Conservation (phyloP, 2,888 invertebrate genomes). For the Trissolcus brochymenae region DNA sequence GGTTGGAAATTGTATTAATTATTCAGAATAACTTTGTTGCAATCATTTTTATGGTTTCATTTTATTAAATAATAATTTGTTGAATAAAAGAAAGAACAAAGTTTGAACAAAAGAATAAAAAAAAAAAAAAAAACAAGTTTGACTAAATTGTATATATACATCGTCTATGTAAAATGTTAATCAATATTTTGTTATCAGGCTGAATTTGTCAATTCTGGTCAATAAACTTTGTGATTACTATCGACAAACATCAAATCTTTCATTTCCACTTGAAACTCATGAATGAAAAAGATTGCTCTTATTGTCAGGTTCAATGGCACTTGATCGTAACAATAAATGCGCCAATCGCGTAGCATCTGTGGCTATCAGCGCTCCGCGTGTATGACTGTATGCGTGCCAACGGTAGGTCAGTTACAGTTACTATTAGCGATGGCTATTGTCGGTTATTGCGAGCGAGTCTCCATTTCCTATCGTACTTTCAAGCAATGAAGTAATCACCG, state of each 20-base stretch:
- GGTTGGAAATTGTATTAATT: too few species aligned
- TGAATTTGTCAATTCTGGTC: too few species aligned
- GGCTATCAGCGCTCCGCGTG: constrained; percentile 37
- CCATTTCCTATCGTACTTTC: constrained; percentile 49
- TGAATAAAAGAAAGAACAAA: too few species aligned
- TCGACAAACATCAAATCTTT: constrained; percentile 1
- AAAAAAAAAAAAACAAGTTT: not conserved
- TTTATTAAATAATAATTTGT: too few species aligned
- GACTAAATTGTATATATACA: not conserved
- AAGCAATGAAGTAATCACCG: constrained; percentile 39
- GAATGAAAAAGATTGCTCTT: constrained; percentile 36
- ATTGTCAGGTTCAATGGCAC: constrained; percentile 47
- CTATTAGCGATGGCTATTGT: constrained; percentile 68
- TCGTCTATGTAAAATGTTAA: not conserved
- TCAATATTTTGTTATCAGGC: too few species aligned
- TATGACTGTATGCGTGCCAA: constrained; percentile 52
- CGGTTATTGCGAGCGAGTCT: constrained; percentile 66
- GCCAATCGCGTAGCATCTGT: constrained; percentile 37
- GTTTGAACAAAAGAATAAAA: too few species aligned
- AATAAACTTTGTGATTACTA: not conserved
- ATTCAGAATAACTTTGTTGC: too few species aligned
- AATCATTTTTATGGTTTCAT: too few species aligned
- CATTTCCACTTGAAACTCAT: constrained; percentile 28
- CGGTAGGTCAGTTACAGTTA: constrained; percentile 64
- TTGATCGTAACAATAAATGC: constrained; percentile 46